A percentile compares a stretch with the other conserved stretches of the same genome.
These are phyloP conservation scores for Apotomis turbidana DNA, from an alignment of 2,888 invertebrate genomes.

Conservation along the genomic window DNA sequence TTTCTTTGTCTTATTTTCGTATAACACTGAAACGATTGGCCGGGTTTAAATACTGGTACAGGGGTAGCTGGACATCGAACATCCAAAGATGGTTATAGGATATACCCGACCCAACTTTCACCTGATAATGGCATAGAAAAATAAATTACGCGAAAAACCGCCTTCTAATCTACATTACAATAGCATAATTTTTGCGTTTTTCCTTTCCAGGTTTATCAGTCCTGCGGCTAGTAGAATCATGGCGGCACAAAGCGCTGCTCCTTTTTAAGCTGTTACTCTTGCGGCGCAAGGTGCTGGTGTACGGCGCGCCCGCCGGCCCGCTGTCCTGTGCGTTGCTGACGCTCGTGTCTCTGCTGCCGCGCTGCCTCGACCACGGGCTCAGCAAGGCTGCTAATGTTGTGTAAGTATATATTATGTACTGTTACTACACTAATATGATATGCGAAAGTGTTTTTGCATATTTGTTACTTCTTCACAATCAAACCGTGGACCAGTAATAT, in stretches of 20 bases:
- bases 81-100: no score
- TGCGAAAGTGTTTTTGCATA: no score
- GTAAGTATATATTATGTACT: conserved; percentile 68
- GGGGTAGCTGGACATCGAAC: no score
- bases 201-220: conserved; percentile 90
- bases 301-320: conserved; percentile 95
- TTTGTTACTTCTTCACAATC: no score
- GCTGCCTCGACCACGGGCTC: conserved; percentile 93
- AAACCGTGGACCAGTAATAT: no score
- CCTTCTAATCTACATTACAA: neutral
- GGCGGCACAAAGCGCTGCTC: conserved; percentile 95
- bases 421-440: no score
- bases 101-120: no score
- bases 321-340: conserved; percentile 94
- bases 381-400: conserved; percentile 91
- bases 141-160: no score
- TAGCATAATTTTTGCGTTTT: neutral
- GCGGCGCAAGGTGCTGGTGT: conserved; percentile 95
- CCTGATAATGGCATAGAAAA: no score
- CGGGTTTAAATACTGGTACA: no score
- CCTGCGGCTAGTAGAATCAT: conserved; percentile 90
- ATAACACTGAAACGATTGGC: no score
- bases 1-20: no score
- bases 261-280: conserved; percentile 96
- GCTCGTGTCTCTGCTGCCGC: conserved; percentile 95